A percentile compares a stretch with the other conserved stretches of the same genome.
Conservation (phyloP, 2,797 vertebrate species). For the Cuculus canorus region DNA sequence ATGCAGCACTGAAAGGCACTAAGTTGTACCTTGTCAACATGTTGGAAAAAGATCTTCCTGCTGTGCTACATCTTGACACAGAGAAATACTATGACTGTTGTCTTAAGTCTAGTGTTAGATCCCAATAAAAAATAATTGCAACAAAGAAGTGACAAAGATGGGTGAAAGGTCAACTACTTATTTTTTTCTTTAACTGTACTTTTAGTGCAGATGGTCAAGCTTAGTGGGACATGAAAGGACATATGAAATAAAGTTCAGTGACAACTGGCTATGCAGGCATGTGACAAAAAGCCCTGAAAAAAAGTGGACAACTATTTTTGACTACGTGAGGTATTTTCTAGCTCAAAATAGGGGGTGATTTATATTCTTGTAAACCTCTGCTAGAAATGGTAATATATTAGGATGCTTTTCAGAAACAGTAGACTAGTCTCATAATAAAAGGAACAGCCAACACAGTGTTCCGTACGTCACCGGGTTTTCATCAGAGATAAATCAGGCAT, state of each 20-base stretch:
- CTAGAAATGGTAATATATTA: conserved; percentile 4
- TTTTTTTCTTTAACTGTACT: not conserved
- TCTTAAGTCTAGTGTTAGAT: not conserved
- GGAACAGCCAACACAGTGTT: not conserved
- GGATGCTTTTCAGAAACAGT: not conserved
- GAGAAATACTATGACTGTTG: not conserved
- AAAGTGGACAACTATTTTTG: not conserved
- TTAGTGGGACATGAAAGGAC: not conserved
- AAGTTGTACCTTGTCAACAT: not conserved
- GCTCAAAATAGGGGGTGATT: not conserved
- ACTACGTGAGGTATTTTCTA: not conserved
- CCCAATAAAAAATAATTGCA: not conserved
- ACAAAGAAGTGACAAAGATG: not conserved
- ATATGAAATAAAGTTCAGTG: not conserved
- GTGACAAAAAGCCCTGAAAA: not conserved
- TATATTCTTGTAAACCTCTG: not conserved
- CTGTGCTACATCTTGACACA: not conserved
- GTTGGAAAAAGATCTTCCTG: not conserved
- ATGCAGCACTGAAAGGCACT: not conserved
- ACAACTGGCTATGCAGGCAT: not conserved
- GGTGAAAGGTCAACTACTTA: not conserved
- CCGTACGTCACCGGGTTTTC: not conserved
- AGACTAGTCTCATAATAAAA: not conserved
- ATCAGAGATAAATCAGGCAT: conserved; percentile 11
- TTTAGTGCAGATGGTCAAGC: not conserved